Evolutionary conservation across 2,888 invertebrate species (phyloP), one percentile per base, ranked within the genome.

Genomic region (Phymatocera aterrima): DNA sequence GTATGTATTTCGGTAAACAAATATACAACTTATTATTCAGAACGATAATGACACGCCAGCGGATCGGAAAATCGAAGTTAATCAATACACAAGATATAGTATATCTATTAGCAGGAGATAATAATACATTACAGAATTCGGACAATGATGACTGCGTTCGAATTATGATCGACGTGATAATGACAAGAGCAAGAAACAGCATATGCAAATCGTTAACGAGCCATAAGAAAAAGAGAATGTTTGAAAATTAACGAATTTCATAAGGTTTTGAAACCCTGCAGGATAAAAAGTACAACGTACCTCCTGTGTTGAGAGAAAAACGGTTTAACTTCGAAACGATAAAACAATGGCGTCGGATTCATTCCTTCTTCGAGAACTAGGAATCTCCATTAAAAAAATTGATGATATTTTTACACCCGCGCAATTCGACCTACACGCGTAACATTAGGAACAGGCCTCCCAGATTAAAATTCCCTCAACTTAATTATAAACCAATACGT

Each of bases 41-140:
- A 24, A 72, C 24, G 28, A 31, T 43, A 70, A 72, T 51, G 72
- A 72, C 31, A 51, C 70, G 70, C 70, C 70, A 31, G 70, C 70
- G 70, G 51, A 72, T 72, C 70, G 34, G 18, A 1, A 18, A 51
- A 31, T 72, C 34, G 51, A 51, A 51, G 0, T 18, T 43, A 68
- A 43, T 34, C 6, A 64, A 18, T 24, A 57, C 8, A 68, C 43
- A 68, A 68, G 68, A 65, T 65, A 40, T 40, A 40, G 21, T 40
- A 6, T n/a, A n/a, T n/a, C n/a, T n/a, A n/a, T n/a, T n/a, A n/a
- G n/a, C n/a, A n/a, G n/a, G n/a, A n/a, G n/a, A n/a, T n/a, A n/a
- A n/a, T n/a, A n/a, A n/a, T n/a, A 28, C 12, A 12, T 28, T 28
- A 28, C 3, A 18, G 21, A 21, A 57, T 28, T 28, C 28, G 15